Evolutionary conservation across 2,113 vertebrate species (phyloP).

Genomic region (Sinocyclocheilus maitianheensis): DNA sequence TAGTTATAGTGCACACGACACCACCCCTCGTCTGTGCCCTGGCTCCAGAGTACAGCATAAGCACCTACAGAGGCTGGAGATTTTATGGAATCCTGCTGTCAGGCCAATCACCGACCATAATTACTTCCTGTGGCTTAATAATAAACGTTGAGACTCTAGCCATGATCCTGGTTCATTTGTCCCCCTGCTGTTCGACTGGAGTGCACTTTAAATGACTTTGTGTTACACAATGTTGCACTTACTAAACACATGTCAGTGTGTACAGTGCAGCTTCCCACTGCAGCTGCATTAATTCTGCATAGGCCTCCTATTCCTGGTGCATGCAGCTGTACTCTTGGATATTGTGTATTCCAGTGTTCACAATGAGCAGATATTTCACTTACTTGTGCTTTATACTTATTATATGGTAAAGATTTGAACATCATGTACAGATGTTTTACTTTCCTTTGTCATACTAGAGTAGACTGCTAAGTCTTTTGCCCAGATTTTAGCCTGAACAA

Average conservation of each 20-base stretch:
- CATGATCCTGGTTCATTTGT: constrained; percentile 14
- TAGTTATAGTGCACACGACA: background rate
- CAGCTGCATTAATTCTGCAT: constrained; percentile 1
- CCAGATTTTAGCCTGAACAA: background rate
- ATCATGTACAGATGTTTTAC: background rate
- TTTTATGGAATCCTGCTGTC: constrained; percentile 26
- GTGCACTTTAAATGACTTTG: constrained; percentile 27
- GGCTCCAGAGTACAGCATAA: background rate
- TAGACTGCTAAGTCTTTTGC: background rate
- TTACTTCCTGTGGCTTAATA: constrained; percentile 30
- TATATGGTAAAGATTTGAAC: background rate
- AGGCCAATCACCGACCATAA: constrained; percentile 22
- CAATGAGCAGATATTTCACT: background rate
- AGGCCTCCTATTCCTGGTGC: background rate
- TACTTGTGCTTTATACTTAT: background rate
- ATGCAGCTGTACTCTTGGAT: background rate
- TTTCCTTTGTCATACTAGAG: background rate
- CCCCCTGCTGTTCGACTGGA: constrained; percentile 25
- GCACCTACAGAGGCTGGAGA: background rate
- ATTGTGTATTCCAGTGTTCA: background rate
- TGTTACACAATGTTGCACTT: constrained; percentile 11
- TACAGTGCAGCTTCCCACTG: background rate
- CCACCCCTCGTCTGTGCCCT: background rate
- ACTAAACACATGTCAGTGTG: background rate
- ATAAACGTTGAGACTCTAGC: constrained; percentile 7